Evolutionary conservation across 1,140 invertebrate genomes (phyloP), one percentile per base, ranked within the genome.

Genomic region (Diabrotica virgifera): DNA sequence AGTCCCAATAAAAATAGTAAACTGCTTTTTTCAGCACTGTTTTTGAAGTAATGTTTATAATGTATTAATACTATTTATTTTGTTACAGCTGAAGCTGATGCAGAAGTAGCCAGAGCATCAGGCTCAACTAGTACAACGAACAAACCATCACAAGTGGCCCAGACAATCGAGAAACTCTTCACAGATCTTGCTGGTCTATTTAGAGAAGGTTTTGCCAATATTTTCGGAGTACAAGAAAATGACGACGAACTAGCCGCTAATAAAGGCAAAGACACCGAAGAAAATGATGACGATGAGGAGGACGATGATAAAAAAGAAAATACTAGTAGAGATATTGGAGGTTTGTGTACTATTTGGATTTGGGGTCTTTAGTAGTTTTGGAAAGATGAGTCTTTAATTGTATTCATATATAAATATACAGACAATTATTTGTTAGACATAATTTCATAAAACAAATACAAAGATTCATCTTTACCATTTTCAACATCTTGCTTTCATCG

Each of bases 31-130:
- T 24, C 4, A 24, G 24, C 24, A 4, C 24, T 2, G 1, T 24
- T 24, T 24, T 24, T 24, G 24, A 4, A 24, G 1, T 24, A 24
- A 24, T 24, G 4, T 24, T 24, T 24, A 24, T 24, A 24, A 24
- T 24, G 5, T 46, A 46, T 46, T 46, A 24, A 24, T 46, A 46
- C 40, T 46, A 10, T 6, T 55, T 62, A 8, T 62, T 62, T n/a
- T 53, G 4, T 62, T 62, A 52, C 60, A 62, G 60, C 50, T 53
- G 14, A 62, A 36, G 60, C 60, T n/a, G 60, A 62, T 13, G 24
- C 51, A 3, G 37, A 62, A 40, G 51, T 62, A 24, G 13, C 36
- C 10, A 60, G 35, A 51, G 35, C 60, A 9, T 35, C 51, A 0
- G 60, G 60, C 3, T 7, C 51, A 12, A 8, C 60, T 5, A 36